Conservation (phyloP, 2,113 vertebrate species). For the Paratilapia polleni region DNA sequence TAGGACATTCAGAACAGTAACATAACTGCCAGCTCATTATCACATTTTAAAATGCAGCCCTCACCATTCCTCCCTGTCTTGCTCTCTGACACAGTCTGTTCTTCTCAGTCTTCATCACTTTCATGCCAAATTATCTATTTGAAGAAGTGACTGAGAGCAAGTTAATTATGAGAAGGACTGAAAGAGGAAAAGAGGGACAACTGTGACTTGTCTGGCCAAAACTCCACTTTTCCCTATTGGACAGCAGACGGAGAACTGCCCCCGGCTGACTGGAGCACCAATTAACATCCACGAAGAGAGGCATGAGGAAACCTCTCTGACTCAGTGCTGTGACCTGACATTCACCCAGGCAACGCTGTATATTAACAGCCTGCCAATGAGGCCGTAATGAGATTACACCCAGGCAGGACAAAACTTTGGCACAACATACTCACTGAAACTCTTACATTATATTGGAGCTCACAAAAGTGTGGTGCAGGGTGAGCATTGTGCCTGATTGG, state of each 20-base stretch:
- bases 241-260: conserved; percentile 22
- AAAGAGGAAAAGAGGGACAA: neutral
- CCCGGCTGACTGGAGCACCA: conserved; percentile 29
- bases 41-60: conserved; percentile 26
- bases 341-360: conserved; percentile 26
- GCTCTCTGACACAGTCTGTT: neutral
- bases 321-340: conserved; percentile 36
- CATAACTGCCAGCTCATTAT: conserved; percentile 23
- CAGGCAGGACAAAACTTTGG: conserved; percentile 30
- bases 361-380: conserved; percentile 38
- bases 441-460: conserved; percentile 15
- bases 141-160: conserved; percentile 31
- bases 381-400: conserved; percentile 43
- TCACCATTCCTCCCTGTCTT: neutral
- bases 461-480: neutral
- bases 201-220: conserved; percentile 15
- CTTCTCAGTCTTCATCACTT: conserved; percentile 12
- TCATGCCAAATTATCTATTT: conserved; percentile 36
- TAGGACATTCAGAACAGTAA: neutral
- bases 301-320: conserved; percentile 33
- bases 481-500: neutral
- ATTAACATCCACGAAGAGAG: conserved; percentile 42
- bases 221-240: conserved; percentile 27
- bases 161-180: conserved; percentile 46
- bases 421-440: conserved; percentile 1